Percentiles rank a stretch among this genome's conserved stretches.
phyloP scores from a whole-genome alignment of 1,140 invertebrate species.

The Trichomalopsis sarcophagae region DNA sequence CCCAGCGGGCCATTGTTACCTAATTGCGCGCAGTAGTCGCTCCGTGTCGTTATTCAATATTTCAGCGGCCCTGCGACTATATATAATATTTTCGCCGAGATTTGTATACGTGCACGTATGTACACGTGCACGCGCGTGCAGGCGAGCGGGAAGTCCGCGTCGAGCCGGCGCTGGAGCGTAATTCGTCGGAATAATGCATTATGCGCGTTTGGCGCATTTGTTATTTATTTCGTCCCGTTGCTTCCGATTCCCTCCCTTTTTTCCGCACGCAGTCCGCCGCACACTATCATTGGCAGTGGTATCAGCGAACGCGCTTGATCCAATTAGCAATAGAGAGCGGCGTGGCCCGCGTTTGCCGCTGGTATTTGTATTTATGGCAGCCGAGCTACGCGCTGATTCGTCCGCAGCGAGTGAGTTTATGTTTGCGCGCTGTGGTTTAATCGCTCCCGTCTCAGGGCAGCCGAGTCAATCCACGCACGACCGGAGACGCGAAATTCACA shows the following conservation, averaged over 20 bases:
- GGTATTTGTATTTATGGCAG: background rate
- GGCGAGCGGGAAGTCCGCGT: too few species aligned
- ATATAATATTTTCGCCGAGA: background rate
- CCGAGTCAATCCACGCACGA: background rate
- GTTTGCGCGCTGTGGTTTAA: background rate
- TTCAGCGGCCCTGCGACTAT: background rate
- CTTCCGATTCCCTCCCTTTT: too few species aligned
- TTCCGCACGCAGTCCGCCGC: too few species aligned
- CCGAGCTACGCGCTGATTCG: background rate
- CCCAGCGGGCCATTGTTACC: background rate
- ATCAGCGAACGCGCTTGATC: background rate
- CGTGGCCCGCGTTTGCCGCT: background rate
- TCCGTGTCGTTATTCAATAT: background rate
- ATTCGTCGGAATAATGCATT: too few species aligned
- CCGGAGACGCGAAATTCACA: background rate
- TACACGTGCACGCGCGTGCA: too few species aligned
- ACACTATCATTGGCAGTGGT: too few species aligned
- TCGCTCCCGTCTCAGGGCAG: background rate
- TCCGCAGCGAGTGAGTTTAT: background rate
- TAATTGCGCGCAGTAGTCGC: constrained; percentile 3
- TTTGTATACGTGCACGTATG: background rate
- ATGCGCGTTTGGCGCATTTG: too few species aligned
- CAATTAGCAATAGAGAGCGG: background rate
- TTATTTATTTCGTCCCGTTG: too few species aligned
- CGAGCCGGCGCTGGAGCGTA: too few species aligned